Evolutionary conservation across 1,140 invertebrate genomes (phyloP), one percentile per base, ranked within the genome.

Genomic region (Brachionus sp.): DNA sequence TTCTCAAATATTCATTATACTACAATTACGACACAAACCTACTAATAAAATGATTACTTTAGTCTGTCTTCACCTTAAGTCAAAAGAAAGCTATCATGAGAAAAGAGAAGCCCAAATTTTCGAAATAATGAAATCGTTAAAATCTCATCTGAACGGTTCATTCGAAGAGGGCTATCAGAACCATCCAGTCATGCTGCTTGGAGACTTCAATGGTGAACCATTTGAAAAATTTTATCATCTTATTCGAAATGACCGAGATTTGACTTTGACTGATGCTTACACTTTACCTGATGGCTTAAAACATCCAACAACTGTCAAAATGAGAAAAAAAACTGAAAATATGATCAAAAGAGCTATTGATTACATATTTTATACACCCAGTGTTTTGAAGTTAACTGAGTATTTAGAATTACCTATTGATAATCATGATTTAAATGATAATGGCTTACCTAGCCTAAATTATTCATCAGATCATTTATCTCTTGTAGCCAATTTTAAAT

Each of bases 201-300:
- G 77, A 19, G 77, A 80, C 57, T 80, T 80, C 25, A 80, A 80
- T 66, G 77, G 77, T n/a, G 77, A 80, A 19, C 77, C 77, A 5
- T 80, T 80, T 66, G 77, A 80, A 44, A 66, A 80, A 66, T 80
- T 80, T 25, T 80, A 80, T 66, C 12, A 62, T 19, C 10, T 42
- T 5, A 80, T 80, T 13, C 25, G 16, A 42, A 62, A 57, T 19
- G 35, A 62, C 29, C 33, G 9, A n/a, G 16, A 80, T 13, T n/a
- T 80, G 3, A 3, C 12, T 10, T 23, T 80, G n/a, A 3, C 13
- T 29, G 77, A 80, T 42, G 77, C 62, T 5, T 80, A 80, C 29
- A 57, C 77, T 9, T n/a, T 62, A 9, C 23, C 3, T 37, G n/a
- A 23, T 42, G 35, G 39, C 9, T 23, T 12, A 10, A 80, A 80